phyloP scores from a whole-genome alignment of 1,140 invertebrate species.

The Delia radicum region DNA sequence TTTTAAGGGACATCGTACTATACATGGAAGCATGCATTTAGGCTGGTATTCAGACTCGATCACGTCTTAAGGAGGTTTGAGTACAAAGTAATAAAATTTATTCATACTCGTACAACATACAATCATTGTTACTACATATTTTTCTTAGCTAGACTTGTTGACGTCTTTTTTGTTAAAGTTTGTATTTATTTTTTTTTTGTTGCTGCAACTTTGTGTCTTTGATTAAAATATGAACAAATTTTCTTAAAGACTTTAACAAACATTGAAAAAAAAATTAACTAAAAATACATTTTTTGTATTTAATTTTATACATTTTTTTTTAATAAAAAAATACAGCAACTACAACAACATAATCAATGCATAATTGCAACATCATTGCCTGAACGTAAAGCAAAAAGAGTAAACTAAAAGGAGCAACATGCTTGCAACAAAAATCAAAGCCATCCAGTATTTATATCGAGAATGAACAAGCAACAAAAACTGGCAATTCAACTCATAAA shows the following conservation, averaged over 20 bases:
- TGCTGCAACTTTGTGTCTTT: not conserved
- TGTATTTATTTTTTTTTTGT: not conserved
- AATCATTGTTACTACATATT: not conserved
- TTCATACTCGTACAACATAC: no score
- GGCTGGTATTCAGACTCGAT: not conserved
- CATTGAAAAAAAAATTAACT: not conserved
- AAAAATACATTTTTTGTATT: not conserved
- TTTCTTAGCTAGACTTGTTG: constrained; percentile 16
- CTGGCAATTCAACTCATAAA: constrained; percentile 3
- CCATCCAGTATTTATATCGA: not conserved
- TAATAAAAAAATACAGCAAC: constrained; percentile 8
- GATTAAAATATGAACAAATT: not conserved
- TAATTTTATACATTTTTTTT: not conserved
- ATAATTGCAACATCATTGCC: constrained; percentile 18
- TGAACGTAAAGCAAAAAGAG: no score
- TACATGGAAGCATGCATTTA: not conserved
- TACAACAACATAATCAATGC: not conserved
- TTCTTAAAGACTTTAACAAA: not conserved
- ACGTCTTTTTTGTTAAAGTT: not conserved
- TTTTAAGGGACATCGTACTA: no score
- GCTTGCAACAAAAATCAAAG: not conserved
- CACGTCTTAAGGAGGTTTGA: not conserved
- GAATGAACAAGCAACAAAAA: not conserved
- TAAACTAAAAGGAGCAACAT: not conserved
- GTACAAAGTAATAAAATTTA: constrained; percentile 13